Evolutionary conservation across 2,888 invertebrate genomes (phyloP).

Genomic region (Hartigia nigra): DNA sequence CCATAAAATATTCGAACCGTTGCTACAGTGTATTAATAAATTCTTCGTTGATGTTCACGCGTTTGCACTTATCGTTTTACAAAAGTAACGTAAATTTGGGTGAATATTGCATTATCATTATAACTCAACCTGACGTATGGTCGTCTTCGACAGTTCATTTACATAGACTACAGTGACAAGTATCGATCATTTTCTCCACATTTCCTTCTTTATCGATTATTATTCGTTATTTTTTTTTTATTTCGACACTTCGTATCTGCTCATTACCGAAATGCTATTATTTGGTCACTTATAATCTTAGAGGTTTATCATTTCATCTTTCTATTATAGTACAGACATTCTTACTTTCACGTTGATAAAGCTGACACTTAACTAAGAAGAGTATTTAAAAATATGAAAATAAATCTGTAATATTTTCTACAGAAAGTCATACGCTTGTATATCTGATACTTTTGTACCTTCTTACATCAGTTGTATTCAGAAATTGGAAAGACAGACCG

Average conservation of each 20-base stretch:
- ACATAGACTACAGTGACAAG: neutral
- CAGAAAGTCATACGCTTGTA: neutral
- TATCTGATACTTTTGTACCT: neutral
- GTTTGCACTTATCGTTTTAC: neutral
- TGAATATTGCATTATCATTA: neutral
- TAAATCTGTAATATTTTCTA: neutral
- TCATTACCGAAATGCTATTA: neutral
- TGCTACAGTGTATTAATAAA: neutral
- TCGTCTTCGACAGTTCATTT: neutral
- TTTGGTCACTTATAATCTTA: neutral
- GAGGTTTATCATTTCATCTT: neutral
- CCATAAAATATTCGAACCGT: neutral
- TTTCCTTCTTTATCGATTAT: neutral
- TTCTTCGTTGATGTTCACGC: neutral
- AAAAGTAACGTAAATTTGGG: neutral
- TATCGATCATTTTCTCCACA: neutral
- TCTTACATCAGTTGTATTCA: neutral
- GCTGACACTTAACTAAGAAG: neutral
- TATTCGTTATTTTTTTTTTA: neutral
- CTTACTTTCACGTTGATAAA: neutral
- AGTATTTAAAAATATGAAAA: neutral
- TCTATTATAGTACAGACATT: neutral
- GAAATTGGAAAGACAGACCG: neutral
- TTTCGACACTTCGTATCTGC: neutral
- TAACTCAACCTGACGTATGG: neutral